Evolutionary conservation across 2,113 vertebrate genomes (phyloP).

Genomic region (Edolisoma coerulescens): DNA sequence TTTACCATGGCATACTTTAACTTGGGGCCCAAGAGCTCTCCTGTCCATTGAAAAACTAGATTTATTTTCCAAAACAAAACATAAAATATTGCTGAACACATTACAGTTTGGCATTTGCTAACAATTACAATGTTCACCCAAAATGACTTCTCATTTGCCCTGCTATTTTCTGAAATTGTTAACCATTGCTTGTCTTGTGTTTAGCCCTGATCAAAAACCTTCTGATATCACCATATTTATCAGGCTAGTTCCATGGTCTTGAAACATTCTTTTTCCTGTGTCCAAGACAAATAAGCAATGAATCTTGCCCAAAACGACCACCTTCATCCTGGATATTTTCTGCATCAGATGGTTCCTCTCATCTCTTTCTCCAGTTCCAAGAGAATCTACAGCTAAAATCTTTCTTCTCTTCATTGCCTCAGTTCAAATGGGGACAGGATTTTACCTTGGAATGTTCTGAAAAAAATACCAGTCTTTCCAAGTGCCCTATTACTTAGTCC

Average conservation of each 20-base stretch:
- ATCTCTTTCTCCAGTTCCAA: not conserved
- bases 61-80: constrained; percentile 17
- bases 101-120: not conserved
- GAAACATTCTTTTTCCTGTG: not conserved
- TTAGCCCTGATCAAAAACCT: not conserved
- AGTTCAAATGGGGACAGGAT: constrained; percentile 11
- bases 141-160: not conserved
- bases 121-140: not conserved
- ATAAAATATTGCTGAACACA: not conserved
- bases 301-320: not conserved
- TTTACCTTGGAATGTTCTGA: constrained; percentile 1
- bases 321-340: not conserved
- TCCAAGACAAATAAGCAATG: not conserved
- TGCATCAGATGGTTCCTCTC: not conserved
- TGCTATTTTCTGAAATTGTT: not conserved
- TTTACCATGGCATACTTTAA: not conserved
- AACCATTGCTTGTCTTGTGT: not conserved
- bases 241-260: not conserved
- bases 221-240: not conserved
- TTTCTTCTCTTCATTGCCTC: not conserved
- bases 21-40: not conserved
- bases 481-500: constrained; percentile 25
- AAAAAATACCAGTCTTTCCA: constrained; percentile 25
- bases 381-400: not conserved
- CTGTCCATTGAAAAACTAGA: not conserved